Evolutionary conservation across 2,888 invertebrate species (phyloP), one percentile per base, ranked within the genome.

Genomic region (Napeogenes sylphis): DNA sequence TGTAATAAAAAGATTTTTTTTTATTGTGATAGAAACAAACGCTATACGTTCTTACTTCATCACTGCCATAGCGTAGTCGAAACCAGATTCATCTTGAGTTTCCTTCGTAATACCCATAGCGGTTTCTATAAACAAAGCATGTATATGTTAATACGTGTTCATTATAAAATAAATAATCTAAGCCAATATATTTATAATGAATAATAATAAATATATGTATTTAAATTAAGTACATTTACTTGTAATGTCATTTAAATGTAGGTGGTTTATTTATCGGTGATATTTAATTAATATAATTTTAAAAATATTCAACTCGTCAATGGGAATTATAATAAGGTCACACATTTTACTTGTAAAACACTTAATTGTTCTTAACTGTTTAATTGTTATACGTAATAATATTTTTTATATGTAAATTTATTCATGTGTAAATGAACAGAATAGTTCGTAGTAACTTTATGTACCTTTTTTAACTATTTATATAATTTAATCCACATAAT

Each of bases 31-130:
- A 57, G 13, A 46, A 32, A 30, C 21, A 13, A n/a, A 13, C 30
- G 33, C 59, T 14, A 53, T 14, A 14, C 10, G 21, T 32, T 74
- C 85, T 84, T 69, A 91, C 86, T 96, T 95, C 93, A 96, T 95
- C 0, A 96, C 96, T 66, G 96, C 96, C 93, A 95, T 93, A 4
- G 96, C 96, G 74, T 96, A 96, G 74, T 96, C 95, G 75, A 93
- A 94, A 59, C 95, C 95, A 74, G 92, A 85, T 80, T 92, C 91
- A 77, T 94, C 92, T 81, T 95, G 93, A 47, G 94, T 94, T 70
- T 93, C 92, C 77, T 94, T 95, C 62, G 94, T 94, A 0, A 95
- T 94, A 33, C 96, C 96, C 96, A 96, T 96, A 0, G 95, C 96
- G 13, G 96, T 96, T 88, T 96, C 95, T 93, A 80, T 5, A 35